Percentiles rank a stretch among this genome's conserved stretches.
Evolutionary conservation across 2,113 vertebrate genomes (phyloP).

Genomic region (Halcyon senegalensis): DNA sequence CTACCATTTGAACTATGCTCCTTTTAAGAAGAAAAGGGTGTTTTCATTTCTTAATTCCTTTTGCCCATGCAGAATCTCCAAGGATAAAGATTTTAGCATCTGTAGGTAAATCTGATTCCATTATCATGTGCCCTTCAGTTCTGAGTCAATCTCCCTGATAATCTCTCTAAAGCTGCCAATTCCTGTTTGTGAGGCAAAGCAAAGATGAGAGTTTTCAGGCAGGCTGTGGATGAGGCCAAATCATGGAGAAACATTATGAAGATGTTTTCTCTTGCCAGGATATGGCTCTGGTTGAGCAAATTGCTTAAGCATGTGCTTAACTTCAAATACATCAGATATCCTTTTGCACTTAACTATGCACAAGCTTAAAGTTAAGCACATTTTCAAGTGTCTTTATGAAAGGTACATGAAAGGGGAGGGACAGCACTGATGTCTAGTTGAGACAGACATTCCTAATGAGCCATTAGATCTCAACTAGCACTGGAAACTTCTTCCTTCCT

Average conservation of each 20-base stretch:
- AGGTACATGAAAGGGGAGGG: slow-evolving; percentile 11
- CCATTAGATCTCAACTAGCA: slow-evolving; percentile 50
- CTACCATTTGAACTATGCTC: neutral
- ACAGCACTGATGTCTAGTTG: neutral
- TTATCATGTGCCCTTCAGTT: slow-evolving; percentile 53
- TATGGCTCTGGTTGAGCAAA: neutral
- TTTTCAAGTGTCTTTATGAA: slow-evolving; percentile 17
- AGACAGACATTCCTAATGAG: slow-evolving; percentile 41
- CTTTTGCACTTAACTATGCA: neutral
- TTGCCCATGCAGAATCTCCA: neutral
- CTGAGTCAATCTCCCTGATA: slow-evolving; percentile 46
- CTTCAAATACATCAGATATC: neutral
- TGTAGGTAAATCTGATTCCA: slow-evolving; percentile 41
- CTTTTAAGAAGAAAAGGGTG: neutral
- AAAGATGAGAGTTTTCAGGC: slow-evolving; percentile 21
- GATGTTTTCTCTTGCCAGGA: neutral
- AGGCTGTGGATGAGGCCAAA: neutral
- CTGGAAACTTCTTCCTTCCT: slow-evolving; percentile 60
- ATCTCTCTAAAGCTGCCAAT: slow-evolving; percentile 43
- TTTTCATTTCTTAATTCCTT: slow-evolving; percentile 7
- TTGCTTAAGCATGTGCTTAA: slow-evolving; percentile 47
- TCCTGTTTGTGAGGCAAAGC: slow-evolving; percentile 20
- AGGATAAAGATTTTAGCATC: slow-evolving; percentile 48
- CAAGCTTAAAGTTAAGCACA: slow-evolving; percentile 37
- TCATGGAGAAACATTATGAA: neutral